Base-by-base conservation (phyloP, 2,888 invertebrate genomes). In the Gasteruption jaculator region DNA sequence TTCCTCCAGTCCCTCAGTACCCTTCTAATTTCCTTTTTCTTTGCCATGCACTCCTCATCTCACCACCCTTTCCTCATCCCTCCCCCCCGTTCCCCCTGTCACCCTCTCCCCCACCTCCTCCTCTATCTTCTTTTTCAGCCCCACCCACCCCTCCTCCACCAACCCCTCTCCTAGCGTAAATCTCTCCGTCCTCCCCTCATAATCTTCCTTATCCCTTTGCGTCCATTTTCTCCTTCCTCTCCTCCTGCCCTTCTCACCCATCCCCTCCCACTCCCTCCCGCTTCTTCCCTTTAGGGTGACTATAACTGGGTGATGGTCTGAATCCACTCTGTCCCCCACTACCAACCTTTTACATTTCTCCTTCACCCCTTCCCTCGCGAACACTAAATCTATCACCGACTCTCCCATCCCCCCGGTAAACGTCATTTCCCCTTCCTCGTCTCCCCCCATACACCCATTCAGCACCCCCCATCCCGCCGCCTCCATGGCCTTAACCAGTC, bases 381-480 rank as follows among this genome's bases (percentile, higher is more conserved):
- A 27, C 7, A 38, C 35, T 11, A 42, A 47, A n/a, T 49, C 38
- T 18, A 45, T 40, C 7, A 47, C 43, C 7, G 40, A 34, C 8
- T 38, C 39, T 14, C 36, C 38, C 24, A 12, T 35, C 22, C 32
- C 36, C 10, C 42, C 39, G 5, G 41, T 38, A 36, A 26, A 42
- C 2, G 46, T 46, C n/a, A 29, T 25, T 7, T 47, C 34, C 1
- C 49, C 45, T 19, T 34, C 30, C 16, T 39, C 26, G 15, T 44
- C 46, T 5, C 38, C 45, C 11, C 30, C 19, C n/a, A 36, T 27
- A 20, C 36, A 37, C 0, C 44, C 46, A 30, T 49, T 49, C 20
- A 42, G 11, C 7, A 49, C 42, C n/a, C 11, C 5, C 26, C 43
- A 39, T 5, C 38, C 40, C 8, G 21, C 30, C 11, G 40, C 21